phyloP scores from a whole-genome alignment of 92 coral and sea anemone species.

The Zoanthus sociatus region DNA sequence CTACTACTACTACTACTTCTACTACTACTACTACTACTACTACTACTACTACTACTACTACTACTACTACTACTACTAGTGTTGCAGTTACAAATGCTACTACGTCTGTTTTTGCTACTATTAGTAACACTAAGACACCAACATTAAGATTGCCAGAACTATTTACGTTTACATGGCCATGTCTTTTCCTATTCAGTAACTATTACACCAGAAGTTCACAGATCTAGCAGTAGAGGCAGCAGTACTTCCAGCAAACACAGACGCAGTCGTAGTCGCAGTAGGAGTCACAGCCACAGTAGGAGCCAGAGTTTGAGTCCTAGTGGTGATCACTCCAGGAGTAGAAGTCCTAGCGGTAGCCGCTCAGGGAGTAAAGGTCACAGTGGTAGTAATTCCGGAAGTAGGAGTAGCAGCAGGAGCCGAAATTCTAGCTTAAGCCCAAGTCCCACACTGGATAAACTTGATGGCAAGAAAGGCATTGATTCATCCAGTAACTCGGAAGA shows the following conservation, averaged over 20 bases:
- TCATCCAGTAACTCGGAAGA: conserved; percentile 23
- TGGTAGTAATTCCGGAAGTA: conserved; percentile 61
- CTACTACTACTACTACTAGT: too few relatives aligned
- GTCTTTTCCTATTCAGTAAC: background rate
- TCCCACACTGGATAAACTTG: conserved; percentile 6
- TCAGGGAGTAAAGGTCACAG: conserved; percentile 68
- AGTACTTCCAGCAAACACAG: conserved; percentile 66
- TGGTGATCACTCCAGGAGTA: conserved; percentile 58
- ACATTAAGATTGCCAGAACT: background rate
- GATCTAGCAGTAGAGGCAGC: conserved; percentile 26
- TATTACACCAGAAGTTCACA: conserved; percentile 37
- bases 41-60: too few relatives aligned
- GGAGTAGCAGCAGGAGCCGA: conserved; percentile 62
- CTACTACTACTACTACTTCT: background rate
- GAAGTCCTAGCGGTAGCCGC: conserved; percentile 72
- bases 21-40: too few relatives aligned
- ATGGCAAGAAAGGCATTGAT: conserved; percentile 11
- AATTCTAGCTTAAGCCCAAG: conserved; percentile 34
- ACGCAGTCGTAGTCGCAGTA: conserved; percentile 71
- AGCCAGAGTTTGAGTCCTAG: background rate
- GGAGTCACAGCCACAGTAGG: conserved; percentile 56
- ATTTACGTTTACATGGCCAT: background rate
- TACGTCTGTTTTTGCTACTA: background rate
- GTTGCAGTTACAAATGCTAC: background rate
- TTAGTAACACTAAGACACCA: background rate